These are phyloP conservation scores for Platyscapa corneri DNA, from an alignment of 1,140 invertebrate genomes.

Conservation along the genomic window DNA sequence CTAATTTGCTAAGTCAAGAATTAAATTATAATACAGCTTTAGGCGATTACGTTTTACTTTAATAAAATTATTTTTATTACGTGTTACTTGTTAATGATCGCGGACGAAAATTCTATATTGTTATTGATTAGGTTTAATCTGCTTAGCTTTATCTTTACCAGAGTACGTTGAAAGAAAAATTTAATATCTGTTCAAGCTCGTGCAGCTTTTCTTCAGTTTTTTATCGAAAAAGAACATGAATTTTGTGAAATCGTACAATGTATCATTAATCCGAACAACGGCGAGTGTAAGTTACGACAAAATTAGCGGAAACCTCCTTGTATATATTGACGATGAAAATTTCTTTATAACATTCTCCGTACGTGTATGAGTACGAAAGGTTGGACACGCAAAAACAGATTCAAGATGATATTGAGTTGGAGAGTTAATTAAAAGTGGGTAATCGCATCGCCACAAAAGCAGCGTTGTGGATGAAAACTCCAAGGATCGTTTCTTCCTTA, in stretches of 20 bases:
- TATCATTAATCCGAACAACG: not conserved
- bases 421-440: conserved; percentile 61
- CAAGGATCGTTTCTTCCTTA: conserved; percentile 28
- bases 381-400: not conserved
- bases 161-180: not conserved
- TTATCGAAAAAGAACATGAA: no score
- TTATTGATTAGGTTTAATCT: not conserved
- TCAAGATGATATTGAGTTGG: conserved; percentile 22
- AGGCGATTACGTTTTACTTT: not conserved
- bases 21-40: not conserved
- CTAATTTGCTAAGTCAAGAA: not conserved
- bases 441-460: conserved; percentile 49
- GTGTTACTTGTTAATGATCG: not conserved
- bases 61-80: not conserved
- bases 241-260: not conserved
- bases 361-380: not conserved
- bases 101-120: not conserved
- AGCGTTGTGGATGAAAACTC: conserved; percentile 22
- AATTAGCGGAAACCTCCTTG: not conserved
- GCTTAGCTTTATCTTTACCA: not conserved
- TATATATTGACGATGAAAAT: conserved; percentile 31
- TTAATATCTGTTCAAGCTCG: not conserved
- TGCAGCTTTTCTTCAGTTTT: no score
- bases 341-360: conserved; percentile 10
- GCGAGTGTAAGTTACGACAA: not conserved